Base-by-base conservation (phyloP, 2,797 vertebrate species). In the Sebastes cheni region DNA sequence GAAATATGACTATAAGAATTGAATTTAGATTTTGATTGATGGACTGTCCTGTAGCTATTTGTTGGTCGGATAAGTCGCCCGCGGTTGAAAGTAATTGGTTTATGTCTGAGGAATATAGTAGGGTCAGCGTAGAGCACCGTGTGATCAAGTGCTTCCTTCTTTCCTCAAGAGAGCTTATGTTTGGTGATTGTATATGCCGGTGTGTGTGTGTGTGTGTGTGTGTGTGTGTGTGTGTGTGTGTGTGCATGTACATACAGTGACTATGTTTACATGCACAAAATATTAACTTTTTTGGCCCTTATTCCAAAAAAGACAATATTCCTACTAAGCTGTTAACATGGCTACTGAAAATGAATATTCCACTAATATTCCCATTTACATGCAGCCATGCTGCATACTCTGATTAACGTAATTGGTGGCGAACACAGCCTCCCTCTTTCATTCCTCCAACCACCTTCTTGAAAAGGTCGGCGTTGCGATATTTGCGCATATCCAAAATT, bases 141-240 rank as follows among this genome's bases (percentile, higher is more conserved):
- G 81, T 80, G 74, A 82, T 46, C 22, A 58, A 66, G 18, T 7
- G 50, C 66, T 83, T 91, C 83, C 76, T 91, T 89, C 89, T 91
- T 76, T 91, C 86, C 84, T 91, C 83, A 83, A 8, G 55, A 60
- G 75, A 85, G 79, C 59, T 58, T 12, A 1, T 76, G 54, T 42
- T 16, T 79, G 39, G 39, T 42, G 52, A 4, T 14, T 59, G 22
- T 73, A 5, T 75, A 20, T 70, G 27, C 69, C 11, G 34, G 8
- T 62, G 25, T 59, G 60, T 76, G 42, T 52, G 27, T 18, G 32
- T 65, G 27, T 65, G 25, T 20, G 8, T 62, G 25, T 59, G 60
- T 76, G 42, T 52, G 27, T 18, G 32, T 60, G 25, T 65, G 25
- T 18, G 39, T 60, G 22, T 60, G 32, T 56, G n/a, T 56, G 27